phyloP scores from a whole-genome alignment of 1,140 invertebrate species.

The Melanaphis sacchari region DNA sequence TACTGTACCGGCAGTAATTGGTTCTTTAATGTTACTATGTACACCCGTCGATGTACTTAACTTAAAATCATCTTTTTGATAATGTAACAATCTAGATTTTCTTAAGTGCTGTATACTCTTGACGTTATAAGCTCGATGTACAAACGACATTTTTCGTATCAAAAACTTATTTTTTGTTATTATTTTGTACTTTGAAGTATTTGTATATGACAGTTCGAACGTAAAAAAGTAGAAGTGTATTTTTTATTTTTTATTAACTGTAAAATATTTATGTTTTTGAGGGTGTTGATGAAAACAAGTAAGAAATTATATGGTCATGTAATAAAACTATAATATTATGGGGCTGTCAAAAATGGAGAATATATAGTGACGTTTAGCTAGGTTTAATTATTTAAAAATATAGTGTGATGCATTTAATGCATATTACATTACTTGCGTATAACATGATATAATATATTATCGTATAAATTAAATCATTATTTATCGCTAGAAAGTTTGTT shows the following conservation, averaged over 20 bases:
- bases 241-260: not conserved
- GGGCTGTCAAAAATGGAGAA: not conserved
- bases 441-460: not conserved
- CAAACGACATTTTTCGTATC: not conserved
- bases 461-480: not conserved
- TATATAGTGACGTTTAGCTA: not conserved
- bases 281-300: not conserved
- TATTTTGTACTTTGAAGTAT: not conserved
- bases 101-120: not conserved
- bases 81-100: not conserved
- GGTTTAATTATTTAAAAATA: constrained; percentile 6
- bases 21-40: not conserved
- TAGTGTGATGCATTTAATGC: not conserved
- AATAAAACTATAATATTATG: not conserved
- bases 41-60: not conserved
- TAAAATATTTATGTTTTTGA: not conserved
- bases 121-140: not conserved
- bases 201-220: not conserved
- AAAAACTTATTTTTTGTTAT: not conserved
- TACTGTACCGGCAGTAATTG: not conserved
- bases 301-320: not conserved
- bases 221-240: not conserved
- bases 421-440: not conserved
- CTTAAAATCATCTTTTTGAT: not conserved
- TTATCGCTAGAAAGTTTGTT: not conserved